Conservation (phyloP, 2,113 vertebrate species). For the Anarrhichthys ocellatus region DNA sequence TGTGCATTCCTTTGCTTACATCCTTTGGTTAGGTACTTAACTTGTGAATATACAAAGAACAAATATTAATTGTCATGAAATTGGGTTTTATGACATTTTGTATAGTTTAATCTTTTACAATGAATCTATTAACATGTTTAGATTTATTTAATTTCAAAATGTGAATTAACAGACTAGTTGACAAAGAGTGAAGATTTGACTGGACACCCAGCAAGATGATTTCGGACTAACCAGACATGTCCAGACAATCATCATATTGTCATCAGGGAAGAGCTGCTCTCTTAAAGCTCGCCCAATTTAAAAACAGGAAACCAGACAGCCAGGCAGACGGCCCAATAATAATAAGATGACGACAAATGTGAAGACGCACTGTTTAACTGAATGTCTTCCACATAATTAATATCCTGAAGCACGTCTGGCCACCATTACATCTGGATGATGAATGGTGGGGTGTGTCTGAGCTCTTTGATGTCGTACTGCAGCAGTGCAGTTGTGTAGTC, state of each 20-base stretch:
- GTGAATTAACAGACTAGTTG: background rate
- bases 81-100: background rate
- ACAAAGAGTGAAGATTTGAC: background rate
- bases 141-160: background rate
- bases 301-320: conserved; percentile 38
- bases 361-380: background rate
- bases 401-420: background rate
- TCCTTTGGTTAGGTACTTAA: background rate
- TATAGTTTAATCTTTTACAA: background rate
- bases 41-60: background rate
- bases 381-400: background rate
- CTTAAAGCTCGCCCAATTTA: conserved; percentile 27
- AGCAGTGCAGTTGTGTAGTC: background rate
- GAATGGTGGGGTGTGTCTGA: background rate
- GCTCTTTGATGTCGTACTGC: conserved; percentile 1
- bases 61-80: background rate
- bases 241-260: conserved; percentile 1
- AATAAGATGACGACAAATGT: background rate
- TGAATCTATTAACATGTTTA: background rate
- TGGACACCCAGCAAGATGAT: background rate
- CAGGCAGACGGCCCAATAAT: conserved; percentile 16
- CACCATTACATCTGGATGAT: background rate
- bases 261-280: conserved; percentile 3
- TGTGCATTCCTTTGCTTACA: background rate
- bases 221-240: background rate